Percentiles rank a stretch among this genome's conserved stretches.
Conservation (phyloP, 1,140 invertebrate species). For the Wasmannia auropunctata region DNA sequence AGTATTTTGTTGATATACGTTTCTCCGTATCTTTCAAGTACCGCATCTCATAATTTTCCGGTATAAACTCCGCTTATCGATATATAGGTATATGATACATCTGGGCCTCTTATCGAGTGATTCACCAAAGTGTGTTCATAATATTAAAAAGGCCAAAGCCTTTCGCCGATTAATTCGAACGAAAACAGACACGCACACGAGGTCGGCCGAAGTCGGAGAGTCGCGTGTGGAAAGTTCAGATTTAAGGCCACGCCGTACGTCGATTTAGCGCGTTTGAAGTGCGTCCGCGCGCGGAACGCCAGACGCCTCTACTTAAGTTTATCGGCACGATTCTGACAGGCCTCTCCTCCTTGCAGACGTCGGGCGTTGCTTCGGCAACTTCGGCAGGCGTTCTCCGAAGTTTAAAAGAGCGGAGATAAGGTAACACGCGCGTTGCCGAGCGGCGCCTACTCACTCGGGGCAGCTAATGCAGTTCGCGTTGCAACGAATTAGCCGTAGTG, state of each 20-base stretch:
- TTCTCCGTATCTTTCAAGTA: neutral
- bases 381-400: constrained; percentile 57
- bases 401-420: constrained; percentile 31
- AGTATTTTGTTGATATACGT: neutral
- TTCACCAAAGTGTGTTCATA: neutral
- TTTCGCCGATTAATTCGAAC: neutral
- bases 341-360: constrained; percentile 16
- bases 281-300: constrained; percentile 18
- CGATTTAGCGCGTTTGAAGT: constrained; percentile 58
- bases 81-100: too few relatives aligned
- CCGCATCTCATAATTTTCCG: neutral
- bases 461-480: constrained; percentile 32
- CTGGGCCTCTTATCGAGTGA: neutral
- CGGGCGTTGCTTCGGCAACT: constrained; percentile 13
- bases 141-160: neutral
- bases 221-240: constrained; percentile 23
- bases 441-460: neutral
- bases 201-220: neutral
- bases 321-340: constrained; percentile 68
- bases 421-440: constrained; percentile 11
- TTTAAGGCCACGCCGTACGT: constrained; percentile 33
- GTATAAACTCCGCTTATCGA: neutral
- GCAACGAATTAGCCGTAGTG: constrained; percentile 24
- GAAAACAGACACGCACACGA: neutral
- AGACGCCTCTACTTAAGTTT: constrained; percentile 60